A percentile compares a stretch with the other conserved stretches of the same genome.
Evolutionary conservation across 2,888 invertebrate species (phyloP).

Genomic region (Mamestra brassicae): DNA sequence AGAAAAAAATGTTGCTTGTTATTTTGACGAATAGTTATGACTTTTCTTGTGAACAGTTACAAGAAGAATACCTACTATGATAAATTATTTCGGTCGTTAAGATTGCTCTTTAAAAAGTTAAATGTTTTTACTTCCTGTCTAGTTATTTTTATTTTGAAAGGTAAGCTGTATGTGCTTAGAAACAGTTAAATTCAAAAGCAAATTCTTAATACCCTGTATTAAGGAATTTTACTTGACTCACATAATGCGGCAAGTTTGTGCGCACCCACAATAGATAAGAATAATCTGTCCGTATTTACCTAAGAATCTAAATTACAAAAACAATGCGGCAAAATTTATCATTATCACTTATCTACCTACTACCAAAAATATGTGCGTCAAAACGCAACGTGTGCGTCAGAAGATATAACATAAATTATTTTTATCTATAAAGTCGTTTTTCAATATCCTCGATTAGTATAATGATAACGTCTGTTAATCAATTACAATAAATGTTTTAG

Average conservation of each 20-base stretch:
- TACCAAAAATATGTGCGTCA: conserved; percentile 78
- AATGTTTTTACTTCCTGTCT: not conserved
- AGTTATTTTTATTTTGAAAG: not conserved
- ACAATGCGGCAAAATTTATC: conserved; percentile 73
- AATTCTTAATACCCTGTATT: conserved; percentile 16
- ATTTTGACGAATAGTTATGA: conserved; percentile 43
- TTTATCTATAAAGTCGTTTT: conserved; percentile 68
- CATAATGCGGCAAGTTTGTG: conserved; percentile 56
- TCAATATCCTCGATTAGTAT: conserved; percentile 64
- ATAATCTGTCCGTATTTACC: conserved; percentile 60
- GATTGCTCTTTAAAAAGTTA: not conserved
- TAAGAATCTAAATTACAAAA: conserved; percentile 67
- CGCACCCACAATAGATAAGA: conserved; percentile 54
- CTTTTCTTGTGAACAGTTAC: conserved; percentile 29
- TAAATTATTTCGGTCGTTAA: conserved; percentile 13
- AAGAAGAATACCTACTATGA: conserved; percentile 10
- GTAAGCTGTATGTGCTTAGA: not conserved
- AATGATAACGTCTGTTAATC: conserved; percentile 40
- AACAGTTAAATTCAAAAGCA: conserved; percentile 12
- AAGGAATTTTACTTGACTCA: conserved; percentile 41
- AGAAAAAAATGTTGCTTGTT: conserved; percentile 48
- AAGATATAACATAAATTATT: conserved; percentile 67
- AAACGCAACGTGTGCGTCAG: conserved; percentile 77
- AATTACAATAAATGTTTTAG: conserved; percentile 35
- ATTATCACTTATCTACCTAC: conserved; percentile 73